Base-by-base conservation (phyloP, 2,797 vertebrate species). In the Tamandua tetradactyla region DNA sequence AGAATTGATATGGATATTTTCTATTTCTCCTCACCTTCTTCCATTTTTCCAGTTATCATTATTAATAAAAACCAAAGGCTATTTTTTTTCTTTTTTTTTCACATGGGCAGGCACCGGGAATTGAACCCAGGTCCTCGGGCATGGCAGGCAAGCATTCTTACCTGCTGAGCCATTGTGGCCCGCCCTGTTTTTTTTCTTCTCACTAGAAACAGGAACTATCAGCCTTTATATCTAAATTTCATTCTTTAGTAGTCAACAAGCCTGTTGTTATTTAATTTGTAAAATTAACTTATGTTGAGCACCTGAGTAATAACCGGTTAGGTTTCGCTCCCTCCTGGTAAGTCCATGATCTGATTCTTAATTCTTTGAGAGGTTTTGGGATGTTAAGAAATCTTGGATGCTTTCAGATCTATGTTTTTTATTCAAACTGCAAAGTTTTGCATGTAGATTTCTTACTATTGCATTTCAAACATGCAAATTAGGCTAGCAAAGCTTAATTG, bases 381-480 rank as follows among this genome's bases (percentile, higher is more conserved):
- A 82, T 22, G 40, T 40, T 52, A 75, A 32, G 5, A 13, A 49
- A 7, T 55, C 44, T 40, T 66, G 23, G 15, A 1, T 68, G 20
- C 23, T 72, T 92, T 88, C 40, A 80, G 37, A 57, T 32, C 35
- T 10, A 68, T 47, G 47, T n/a, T 59, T 84, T 47, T 74, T 6
- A 61, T 74, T 86, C 22, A 80, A 76, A 44, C 0, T 47, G 66
- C 30, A 81, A 5, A 62, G 35, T 87, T 86, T 37, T 55, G 5
- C 27, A 44, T 32, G 11, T 59, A 57, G n/a, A 61, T 80, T 55
- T 40, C 32, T 79, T 94, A 72, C 22, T 87, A 37, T 52, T 91
- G 44, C 62, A 8, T 84, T 95, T 87, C 20, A 13, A 40, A 57
- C 18, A 68, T 89, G 83, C 88, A n/a, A n/a, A n/a, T 61, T 89